Evolutionary conservation across 2,888 invertebrate genomes (phyloP).

Genomic region (Amphipoea oculea): DNA sequence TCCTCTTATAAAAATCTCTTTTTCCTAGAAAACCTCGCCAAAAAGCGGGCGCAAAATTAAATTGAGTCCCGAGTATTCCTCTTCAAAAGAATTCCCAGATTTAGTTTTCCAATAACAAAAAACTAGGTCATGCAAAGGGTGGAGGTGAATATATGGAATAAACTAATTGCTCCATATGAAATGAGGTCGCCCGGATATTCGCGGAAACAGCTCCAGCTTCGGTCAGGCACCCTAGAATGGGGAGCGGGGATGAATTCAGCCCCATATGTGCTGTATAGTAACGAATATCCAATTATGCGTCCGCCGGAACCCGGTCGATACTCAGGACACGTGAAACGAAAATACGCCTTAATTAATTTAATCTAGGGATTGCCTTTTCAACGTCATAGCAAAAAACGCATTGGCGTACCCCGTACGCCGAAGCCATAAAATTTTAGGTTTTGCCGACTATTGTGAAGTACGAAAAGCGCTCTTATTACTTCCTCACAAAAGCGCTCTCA

Average conservation of each 20-base stretch:
- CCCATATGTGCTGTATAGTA: conserved; percentile 4
- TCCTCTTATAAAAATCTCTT: not conserved
- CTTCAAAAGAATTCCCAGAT: not conserved
- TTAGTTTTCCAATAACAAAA: not conserved
- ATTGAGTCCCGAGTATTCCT: not conserved
- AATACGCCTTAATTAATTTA: not conserved
- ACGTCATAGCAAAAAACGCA: not conserved
- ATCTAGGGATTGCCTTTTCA: conserved; percentile 1
- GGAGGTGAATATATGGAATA: not conserved
- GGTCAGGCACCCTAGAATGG: not conserved
- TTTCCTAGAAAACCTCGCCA: not conserved
- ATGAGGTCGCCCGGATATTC: conserved; percentile 1
- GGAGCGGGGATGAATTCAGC: conserved; percentile 5
- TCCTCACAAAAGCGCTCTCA: not conserved
- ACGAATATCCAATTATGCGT: conserved; percentile 35
- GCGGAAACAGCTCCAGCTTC: conserved; percentile 9
- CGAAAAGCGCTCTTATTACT: no score
- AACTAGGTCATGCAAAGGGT: conserved; percentile 20
- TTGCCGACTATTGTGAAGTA: not conserved
- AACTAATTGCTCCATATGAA: conserved; percentile 16
- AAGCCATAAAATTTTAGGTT: not conserved
- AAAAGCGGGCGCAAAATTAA: not conserved
- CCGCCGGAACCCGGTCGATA: conserved; percentile 42
- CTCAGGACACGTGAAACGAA: conserved; percentile 22
- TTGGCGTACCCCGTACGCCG: not conserved